phyloP scores from a whole-genome alignment of 2,888 invertebrate species.

The Amblyjoppa proteus region DNA sequence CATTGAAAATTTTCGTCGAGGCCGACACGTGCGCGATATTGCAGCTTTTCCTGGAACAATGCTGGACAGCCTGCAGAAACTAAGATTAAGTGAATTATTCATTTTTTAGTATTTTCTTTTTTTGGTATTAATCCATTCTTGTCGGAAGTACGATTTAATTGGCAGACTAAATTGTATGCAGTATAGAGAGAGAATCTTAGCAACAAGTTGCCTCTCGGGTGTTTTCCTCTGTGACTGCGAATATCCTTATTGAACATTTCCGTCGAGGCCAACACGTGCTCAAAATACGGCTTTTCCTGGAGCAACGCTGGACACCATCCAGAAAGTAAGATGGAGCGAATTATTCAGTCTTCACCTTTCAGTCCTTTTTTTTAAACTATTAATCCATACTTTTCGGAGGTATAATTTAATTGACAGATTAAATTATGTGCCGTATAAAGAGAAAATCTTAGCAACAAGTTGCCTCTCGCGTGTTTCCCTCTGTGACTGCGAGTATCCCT shows the following conservation, averaged over 20 bases:
- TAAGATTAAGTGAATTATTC: no score
- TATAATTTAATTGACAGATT: constrained; percentile 1
- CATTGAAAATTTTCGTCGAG: constrained; percentile 32
- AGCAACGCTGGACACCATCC: no score
- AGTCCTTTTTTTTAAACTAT: not conserved
- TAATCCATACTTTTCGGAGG: not conserved
- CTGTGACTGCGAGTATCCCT: constrained; percentile 73
- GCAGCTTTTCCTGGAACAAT: constrained; percentile 10
- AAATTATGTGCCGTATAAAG: constrained; percentile 7
- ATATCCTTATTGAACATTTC: constrained; percentile 69
- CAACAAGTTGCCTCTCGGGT: constrained; percentile 79
- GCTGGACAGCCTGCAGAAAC: not conserved
- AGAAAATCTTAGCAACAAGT: constrained; percentile 79
- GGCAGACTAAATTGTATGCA: not conserved
- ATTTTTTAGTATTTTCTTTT: not conserved
- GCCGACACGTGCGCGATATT: constrained; percentile 13
- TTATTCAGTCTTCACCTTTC: not conserved
- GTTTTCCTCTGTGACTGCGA: constrained; percentile 71
- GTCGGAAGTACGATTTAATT: not conserved
- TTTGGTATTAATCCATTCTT: not conserved
- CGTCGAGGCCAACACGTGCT: no score
- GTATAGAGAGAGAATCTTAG: constrained; percentile 67
- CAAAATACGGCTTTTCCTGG: no score
- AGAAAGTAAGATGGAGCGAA: no score
- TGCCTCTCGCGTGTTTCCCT: constrained; percentile 74